These are phyloP conservation scores for Scytalopus superciliaris DNA, from an alignment of 2,113 vertebrate genomes.

Conservation along the genomic window DNA sequence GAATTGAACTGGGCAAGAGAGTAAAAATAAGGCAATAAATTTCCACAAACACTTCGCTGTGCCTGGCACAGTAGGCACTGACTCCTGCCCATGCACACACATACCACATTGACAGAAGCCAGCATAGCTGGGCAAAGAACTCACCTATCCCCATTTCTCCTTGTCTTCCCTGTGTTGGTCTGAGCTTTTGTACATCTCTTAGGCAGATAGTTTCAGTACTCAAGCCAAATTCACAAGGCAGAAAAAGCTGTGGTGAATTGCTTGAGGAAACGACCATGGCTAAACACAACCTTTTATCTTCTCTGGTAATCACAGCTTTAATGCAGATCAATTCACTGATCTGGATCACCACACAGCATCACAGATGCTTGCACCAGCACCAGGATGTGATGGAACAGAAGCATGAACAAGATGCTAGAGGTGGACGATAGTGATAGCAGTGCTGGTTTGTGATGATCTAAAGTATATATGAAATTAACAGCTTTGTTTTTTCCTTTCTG, in stretches of 20 bases:
- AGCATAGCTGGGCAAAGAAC: not conserved
- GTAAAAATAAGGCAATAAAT: not conserved
- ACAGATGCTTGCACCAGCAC: not conserved
- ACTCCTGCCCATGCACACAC: not conserved
- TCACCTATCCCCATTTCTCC: not conserved
- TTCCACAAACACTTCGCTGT: not conserved
- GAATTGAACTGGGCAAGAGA: not conserved
- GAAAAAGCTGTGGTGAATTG: not conserved
- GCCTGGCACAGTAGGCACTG: not conserved
- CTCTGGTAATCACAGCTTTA: not conserved
- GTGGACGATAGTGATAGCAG: not conserved
- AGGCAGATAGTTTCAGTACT: not conserved
- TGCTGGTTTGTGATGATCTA: not conserved
- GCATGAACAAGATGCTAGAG: not conserved
- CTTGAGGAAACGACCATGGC: not conserved
- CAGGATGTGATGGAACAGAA: not conserved
- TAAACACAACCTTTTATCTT: not conserved
- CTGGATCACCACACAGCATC: not conserved
- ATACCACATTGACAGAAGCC: fast-evolving
- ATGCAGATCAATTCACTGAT: not conserved
- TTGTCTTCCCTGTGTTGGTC: not conserved
- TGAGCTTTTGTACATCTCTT: not conserved
- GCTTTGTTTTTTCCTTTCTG: not conserved
- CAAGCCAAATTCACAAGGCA: not conserved
- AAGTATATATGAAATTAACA: not conserved